These are phyloP conservation scores for Heliconius himera DNA, from an alignment of 1,140 invertebrate genomes.

Conservation along the genomic window DNA sequence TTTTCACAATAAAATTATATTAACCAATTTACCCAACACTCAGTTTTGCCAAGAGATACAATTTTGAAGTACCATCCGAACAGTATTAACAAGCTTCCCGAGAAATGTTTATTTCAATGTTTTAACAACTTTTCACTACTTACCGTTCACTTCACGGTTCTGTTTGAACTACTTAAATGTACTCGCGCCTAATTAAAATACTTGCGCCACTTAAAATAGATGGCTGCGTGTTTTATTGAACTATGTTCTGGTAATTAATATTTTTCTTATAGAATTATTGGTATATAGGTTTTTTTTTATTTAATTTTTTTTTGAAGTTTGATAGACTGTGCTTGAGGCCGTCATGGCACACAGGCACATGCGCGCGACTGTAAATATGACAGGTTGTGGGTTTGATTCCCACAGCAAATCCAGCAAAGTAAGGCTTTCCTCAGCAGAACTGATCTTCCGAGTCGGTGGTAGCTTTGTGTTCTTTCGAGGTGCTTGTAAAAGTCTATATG, in stretches of 20 bases:
- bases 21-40: neutral
- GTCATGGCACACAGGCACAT: too few relatives aligned
- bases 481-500: too few relatives aligned
- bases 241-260: neutral
- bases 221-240: neutral
- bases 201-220: neutral
- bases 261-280: neutral
- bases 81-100: neutral
- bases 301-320: neutral
- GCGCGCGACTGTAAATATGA: too few relatives aligned
- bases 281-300: neutral
- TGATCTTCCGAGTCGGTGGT: too few relatives aligned
- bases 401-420: too few relatives aligned
- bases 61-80: constrained; percentile 1
- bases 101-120: constrained; percentile 6
- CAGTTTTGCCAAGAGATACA: constrained; percentile 1
- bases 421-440: too few relatives aligned
- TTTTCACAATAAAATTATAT: constrained; percentile 7
- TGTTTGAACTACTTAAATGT: constrained; percentile 27
- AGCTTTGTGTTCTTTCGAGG: too few relatives aligned
- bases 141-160: constrained; percentile 16
- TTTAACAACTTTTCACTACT: constrained; percentile 25
- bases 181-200: constrained; percentile 26
- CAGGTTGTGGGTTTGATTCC: too few relatives aligned
- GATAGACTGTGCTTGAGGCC: too few relatives aligned